phyloP scores from a whole-genome alignment of 2,113 vertebrate species.

The Aramus guarauna region DNA sequence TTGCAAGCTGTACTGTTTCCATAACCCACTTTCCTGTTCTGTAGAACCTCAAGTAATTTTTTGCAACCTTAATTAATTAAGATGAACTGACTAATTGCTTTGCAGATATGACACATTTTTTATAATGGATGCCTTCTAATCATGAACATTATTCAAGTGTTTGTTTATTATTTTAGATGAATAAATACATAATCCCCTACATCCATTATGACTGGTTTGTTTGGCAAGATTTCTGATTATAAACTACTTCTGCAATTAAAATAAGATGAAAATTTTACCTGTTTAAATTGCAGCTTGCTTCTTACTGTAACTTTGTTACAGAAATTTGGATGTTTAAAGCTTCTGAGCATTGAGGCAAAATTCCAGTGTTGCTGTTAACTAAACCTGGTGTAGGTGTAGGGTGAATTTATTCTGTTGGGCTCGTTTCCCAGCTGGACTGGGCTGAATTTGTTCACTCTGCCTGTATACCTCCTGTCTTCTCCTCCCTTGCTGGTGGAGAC shows the following conservation, averaged over 20 bases:
- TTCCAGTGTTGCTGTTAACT: not conserved
- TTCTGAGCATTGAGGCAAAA: not conserved
- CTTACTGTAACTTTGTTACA: not conserved
- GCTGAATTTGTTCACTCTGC: not conserved
- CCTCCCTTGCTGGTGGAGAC: not conserved
- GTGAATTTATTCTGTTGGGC: not conserved
- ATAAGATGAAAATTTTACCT: not conserved
- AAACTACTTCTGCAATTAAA: not conserved
- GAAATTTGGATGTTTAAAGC: not conserved
- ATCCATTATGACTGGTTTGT: not conserved
- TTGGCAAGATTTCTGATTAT: not conserved
- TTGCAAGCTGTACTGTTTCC: not conserved
- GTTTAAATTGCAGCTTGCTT: not conserved
- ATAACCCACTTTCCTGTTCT: constrained; percentile 17
- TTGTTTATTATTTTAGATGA: not conserved
- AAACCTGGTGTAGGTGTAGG: not conserved
- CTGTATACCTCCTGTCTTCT: not conserved
- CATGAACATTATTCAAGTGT: not conserved
- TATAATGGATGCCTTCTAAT: not conserved
- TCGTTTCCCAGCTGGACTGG: not conserved
- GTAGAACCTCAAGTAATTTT: not conserved
- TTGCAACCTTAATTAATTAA: not conserved
- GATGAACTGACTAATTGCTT: constrained; percentile 8
- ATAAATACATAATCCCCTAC: not conserved
- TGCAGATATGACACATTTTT: constrained; percentile 3